Conservation (phyloP, 1,140 invertebrate species). For the Bombus soroeensis region DNA sequence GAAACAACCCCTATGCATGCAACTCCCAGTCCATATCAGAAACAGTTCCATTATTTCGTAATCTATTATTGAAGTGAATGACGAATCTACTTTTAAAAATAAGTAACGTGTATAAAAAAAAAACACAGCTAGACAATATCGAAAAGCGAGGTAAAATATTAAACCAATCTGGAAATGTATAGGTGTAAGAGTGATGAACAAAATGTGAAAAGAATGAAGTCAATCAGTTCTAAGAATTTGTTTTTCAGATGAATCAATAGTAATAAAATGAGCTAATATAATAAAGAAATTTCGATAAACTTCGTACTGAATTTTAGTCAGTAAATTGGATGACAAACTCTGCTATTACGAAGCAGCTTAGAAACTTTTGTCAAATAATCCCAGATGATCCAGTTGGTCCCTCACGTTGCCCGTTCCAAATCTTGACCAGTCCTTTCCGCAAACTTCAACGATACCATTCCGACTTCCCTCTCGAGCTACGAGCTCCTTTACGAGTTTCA, state of each 20-base stretch:
- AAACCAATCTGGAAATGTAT: neutral
- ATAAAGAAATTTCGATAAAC: neutral
- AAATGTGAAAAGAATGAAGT: neutral
- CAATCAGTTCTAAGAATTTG: neutral
- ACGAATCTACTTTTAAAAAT: neutral
- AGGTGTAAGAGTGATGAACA: neutral
- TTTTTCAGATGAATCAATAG: neutral
- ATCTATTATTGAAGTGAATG: neutral
- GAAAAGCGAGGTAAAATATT: neutral
- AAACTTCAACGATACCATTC: conserved; percentile 3
- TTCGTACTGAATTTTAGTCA: neutral
- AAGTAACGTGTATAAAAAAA: neutral
- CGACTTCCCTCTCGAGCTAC: neutral
- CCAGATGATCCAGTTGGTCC: conserved; percentile 4
- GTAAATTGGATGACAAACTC: conserved; percentile 11
- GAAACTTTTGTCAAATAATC: conserved; percentile 16
- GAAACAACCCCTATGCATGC: neutral
- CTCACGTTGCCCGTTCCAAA: neutral
- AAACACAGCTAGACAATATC: neutral
- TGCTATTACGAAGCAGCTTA: neutral
- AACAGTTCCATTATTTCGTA: neutral
- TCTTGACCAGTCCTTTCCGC: conserved; percentile 1
- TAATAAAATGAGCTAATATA: neutral
- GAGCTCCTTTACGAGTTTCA: neutral
- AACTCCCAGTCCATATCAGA: neutral